phyloP scores from a whole-genome alignment of 2,113 vertebrate genomes.

The Lophochroa leadbeateri region DNA sequence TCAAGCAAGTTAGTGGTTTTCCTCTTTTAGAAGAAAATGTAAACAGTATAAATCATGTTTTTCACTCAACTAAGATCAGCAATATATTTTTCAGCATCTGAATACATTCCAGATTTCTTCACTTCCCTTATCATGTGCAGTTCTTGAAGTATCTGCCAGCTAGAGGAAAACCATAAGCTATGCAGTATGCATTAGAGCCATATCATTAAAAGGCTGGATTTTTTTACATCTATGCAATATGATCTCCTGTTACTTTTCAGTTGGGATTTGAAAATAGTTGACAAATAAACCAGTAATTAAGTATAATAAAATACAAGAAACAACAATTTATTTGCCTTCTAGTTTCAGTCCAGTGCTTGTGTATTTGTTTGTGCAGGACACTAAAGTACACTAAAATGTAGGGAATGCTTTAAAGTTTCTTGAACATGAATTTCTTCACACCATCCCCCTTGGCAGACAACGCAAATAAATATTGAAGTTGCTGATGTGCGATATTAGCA shows the following conservation, averaged over 20 bases:
- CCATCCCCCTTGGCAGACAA: background rate
- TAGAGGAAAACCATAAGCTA: background rate
- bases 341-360: background rate
- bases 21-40: background rate
- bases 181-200: background rate
- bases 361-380: rapidly evolving
- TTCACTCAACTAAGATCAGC: background rate
- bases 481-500: background rate
- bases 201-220: background rate
- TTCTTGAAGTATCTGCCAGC: background rate
- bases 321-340: background rate
- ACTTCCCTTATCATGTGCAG: background rate
- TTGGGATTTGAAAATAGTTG: background rate
- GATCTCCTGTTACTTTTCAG: background rate
- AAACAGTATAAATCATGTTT: background rate
- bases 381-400: background rate
- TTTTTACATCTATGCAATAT: background rate
- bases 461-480: background rate
- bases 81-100: background rate
- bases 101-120: background rate
- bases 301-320: background rate
- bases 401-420: background rate
- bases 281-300: background rate
- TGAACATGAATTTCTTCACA: background rate
- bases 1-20: background rate